Conservation (phyloP, 2,113 vertebrate species). For the Tragelaphus imberbis region DNA sequence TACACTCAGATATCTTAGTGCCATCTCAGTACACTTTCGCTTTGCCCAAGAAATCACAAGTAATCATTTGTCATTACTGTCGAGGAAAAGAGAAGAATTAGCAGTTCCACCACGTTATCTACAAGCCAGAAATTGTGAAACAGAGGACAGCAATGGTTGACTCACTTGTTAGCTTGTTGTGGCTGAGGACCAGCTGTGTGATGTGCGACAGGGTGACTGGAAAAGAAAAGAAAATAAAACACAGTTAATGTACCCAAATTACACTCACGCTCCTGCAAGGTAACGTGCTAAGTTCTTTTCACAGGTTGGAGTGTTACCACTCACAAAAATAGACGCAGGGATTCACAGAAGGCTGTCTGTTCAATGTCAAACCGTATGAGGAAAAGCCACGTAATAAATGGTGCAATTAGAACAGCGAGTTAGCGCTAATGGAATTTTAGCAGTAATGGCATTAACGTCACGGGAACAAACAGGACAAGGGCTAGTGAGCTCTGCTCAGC, state of each 20-base stretch:
- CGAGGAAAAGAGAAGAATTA: background rate
- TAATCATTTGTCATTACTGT: background rate
- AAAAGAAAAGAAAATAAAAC: constrained; percentile 61
- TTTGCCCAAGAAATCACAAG: background rate
- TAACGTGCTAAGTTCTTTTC: background rate
- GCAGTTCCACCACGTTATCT: background rate
- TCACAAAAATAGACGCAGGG: background rate
- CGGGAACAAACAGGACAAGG: background rate
- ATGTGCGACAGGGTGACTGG: constrained; percentile 93
- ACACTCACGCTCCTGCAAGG: background rate
- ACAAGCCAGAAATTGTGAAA: background rate
- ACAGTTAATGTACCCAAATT: background rate
- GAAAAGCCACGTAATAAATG: background rate
- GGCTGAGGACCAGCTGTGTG: constrained; percentile 97
- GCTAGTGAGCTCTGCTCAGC: background rate
- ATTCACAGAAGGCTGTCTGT: background rate
- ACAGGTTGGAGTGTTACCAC: background rate
- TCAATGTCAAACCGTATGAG: background rate
- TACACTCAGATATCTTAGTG: background rate
- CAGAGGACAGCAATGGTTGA: background rate
- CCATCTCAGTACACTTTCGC: background rate
- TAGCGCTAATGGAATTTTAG: background rate
- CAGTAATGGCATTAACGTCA: background rate
- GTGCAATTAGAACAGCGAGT: background rate
- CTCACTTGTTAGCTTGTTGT: constrained; percentile 98